phyloP scores from a whole-genome alignment of 2,888 invertebrate species.

The Erebia epiphron region DNA sequence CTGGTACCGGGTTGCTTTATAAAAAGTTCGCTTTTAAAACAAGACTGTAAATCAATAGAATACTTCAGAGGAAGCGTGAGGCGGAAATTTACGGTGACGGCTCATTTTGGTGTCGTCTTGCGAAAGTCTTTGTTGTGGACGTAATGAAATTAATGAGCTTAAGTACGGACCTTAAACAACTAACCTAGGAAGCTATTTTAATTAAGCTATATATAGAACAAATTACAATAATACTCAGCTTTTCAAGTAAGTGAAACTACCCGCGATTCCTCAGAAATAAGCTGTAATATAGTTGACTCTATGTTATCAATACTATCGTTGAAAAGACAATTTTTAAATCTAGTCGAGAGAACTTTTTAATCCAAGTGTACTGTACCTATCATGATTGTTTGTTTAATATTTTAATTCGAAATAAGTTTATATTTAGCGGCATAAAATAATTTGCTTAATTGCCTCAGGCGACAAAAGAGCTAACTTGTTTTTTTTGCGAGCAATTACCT shows the following conservation, averaged over 20 bases:
- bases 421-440: background rate
- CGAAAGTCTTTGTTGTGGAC: slow-evolving; percentile 60
- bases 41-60: slow-evolving; percentile 77
- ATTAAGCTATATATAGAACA: background rate
- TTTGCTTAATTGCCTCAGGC: slow-evolving; percentile 7
- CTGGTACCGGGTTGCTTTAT: slow-evolving; percentile 70
- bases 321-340: too few species aligned
- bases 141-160: slow-evolving; percentile 50
- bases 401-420: background rate
- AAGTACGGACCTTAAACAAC: background rate
- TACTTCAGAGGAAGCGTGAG: slow-evolving; percentile 71
- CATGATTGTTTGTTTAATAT: background rate
- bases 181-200: background rate
- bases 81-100: slow-evolving; percentile 74
- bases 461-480: background rate
- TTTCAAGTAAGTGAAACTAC: too few species aligned
- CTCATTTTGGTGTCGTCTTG: slow-evolving; percentile 52
- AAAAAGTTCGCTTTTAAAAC: slow-evolving; percentile 80
- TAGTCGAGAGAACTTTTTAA: too few species aligned
- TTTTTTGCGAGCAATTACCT: slow-evolving; percentile 7
- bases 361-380: too few species aligned
- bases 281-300: too few species aligned
- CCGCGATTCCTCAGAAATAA: too few species aligned
- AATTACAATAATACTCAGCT: too few species aligned
- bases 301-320: too few species aligned